Evolutionary conservation across 2,113 vertebrate species (phyloP), one percentile per base, ranked within the genome.

Genomic region (Gambusia holbrooki): DNA sequence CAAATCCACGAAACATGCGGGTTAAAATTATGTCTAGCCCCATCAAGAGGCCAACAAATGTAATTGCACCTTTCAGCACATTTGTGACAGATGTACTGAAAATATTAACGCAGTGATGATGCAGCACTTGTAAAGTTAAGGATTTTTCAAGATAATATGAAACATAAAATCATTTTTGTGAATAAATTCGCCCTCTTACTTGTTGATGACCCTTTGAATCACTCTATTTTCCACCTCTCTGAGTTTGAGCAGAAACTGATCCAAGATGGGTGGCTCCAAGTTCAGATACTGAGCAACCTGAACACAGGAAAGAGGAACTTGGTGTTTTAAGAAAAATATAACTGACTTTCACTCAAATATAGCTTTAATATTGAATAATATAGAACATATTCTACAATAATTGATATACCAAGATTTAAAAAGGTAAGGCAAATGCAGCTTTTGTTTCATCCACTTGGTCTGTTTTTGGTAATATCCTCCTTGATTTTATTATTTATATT

Each of bases 221-320:
- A 96, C 96, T 84, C 82, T 90, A 75, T 90, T 83, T 58, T 99
- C 97, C 69, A 97, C 95, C 40, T 98, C 93, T 40, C 93, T 86
- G 80, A 98, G 91, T 83, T 94, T 95, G 73, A 92, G 92, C 33
- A 99, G 92, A 82, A 98, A 94, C 0, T 94, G 94, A 76, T 97
- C 94, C 90, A 99, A 88, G 74, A 98, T 92, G 1, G 95, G 94
- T 76, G 96, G 92, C 66, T 97, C 95, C 81, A 98, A 94, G 61
- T 95, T 96, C 73, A 99, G 93, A 69, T 98, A 99, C 74, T 96
- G 96, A 73, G 97, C 97, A 45, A 98, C 97, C 97, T 98, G 74
- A 61, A 2, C 32, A 42, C 17, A 51, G 45, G 27, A 14, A 11
- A 35, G 35, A 19, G 40, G 28, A 19, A 42, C 30, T n/a, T 14